A percentile compares a stretch with the other conserved stretches of the same genome.
phyloP scores from a whole-genome alignment of 2,113 vertebrate species.

The Acrocephalus arundinaceus region DNA sequence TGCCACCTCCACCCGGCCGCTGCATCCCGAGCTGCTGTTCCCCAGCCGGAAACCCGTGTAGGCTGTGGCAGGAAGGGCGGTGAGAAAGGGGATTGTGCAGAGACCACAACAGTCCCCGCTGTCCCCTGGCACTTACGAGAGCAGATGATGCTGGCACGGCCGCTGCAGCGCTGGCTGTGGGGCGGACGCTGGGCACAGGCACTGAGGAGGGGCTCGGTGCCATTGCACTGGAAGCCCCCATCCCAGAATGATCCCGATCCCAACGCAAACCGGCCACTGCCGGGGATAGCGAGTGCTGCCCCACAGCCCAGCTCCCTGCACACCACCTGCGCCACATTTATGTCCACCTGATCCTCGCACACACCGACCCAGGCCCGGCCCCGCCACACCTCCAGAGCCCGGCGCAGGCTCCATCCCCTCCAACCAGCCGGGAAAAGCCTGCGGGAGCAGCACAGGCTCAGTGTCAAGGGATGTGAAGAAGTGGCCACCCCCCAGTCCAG shows the following conservation, averaged over 20 bases:
- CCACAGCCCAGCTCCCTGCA: conserved; percentile 64
- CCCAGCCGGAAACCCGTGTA: neutral
- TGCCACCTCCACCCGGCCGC: neutral
- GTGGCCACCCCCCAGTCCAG: fast-evolving
- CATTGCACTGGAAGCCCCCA: neutral
- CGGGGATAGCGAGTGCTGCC: fast-evolving
- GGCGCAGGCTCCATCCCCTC: neutral
- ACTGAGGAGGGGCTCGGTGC: neutral
- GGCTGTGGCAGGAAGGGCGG: neutral
- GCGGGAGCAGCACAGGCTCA: fast-evolving
- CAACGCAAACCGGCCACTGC: fast-evolving
- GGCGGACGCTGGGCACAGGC: neutral
- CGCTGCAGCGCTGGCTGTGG: fast-evolving
- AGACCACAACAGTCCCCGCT: fast-evolving
- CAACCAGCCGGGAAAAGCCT: neutral
- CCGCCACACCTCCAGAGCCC: conserved; percentile 36
- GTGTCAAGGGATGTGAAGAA: fast-evolving
- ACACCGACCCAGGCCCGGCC: neutral
- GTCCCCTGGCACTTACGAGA: neutral
- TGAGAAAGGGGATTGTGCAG: fast-evolving
- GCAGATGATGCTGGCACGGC: neutral
- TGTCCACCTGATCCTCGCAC: neutral
- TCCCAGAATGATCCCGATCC: neutral
- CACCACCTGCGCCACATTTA: neutral
- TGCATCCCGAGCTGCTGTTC: neutral